Evolutionary conservation across 2,797 vertebrate species (phyloP).

Genomic region (Emydoidea blandingii): DNA sequence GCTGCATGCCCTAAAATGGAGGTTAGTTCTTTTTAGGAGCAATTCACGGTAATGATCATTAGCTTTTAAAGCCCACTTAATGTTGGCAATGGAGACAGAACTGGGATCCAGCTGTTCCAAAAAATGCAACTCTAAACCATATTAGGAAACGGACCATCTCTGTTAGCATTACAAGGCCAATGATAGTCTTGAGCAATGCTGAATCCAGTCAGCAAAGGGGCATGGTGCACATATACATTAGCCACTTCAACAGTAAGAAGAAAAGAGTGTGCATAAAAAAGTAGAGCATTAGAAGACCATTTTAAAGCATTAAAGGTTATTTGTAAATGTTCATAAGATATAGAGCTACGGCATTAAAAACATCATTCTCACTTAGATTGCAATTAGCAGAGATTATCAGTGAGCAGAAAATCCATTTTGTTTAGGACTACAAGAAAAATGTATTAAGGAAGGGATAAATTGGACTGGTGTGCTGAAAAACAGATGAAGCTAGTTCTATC

Average conservation of each 20-base stretch:
- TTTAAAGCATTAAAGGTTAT: slow-evolving; percentile 3
- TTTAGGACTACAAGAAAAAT: not conserved
- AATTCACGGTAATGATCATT: not conserved
- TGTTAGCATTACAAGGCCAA: not conserved
- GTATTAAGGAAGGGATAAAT: not conserved
- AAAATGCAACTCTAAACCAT: not conserved
- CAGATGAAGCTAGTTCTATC: not conserved
- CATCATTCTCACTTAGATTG: not conserved
- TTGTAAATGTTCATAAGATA: not conserved
- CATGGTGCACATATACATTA: not conserved
- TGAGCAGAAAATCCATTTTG: not conserved
- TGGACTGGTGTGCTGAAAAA: not conserved
- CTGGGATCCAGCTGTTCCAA: not conserved
- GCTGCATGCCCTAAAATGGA: not conserved
- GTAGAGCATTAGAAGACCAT: not conserved
- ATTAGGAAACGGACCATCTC: not conserved
- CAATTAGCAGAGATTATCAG: not conserved
- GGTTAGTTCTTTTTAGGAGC: not conserved
- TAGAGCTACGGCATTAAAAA: not conserved
- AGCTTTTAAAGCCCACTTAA: not conserved
- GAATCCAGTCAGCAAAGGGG: accelerated
- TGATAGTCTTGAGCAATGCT: not conserved
- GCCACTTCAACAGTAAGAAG: not conserved
- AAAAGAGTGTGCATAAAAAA: not conserved
- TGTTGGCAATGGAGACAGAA: not conserved